Evolutionary conservation across 64 coral and sea anemone genomes (phyloP).

Genomic region (Montipora foliosa): DNA sequence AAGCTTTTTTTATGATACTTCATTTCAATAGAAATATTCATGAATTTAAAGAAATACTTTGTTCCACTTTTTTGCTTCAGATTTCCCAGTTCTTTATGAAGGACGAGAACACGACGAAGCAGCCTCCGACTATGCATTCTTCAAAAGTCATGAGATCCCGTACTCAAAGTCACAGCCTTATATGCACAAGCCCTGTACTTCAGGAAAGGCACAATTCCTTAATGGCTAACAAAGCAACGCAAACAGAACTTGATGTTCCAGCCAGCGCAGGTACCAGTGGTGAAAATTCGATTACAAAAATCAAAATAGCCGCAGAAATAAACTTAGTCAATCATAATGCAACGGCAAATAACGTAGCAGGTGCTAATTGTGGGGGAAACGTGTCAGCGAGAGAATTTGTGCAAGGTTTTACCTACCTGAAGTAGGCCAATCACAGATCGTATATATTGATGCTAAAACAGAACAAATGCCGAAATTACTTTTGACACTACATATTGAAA

Average conservation of each 20-base stretch:
- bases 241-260: slow-evolving; percentile 30
- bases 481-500: too few species aligned
- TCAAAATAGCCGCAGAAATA: not conserved
- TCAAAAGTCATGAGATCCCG: not conserved
- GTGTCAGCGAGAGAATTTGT: too few species aligned
- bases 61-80: not conserved
- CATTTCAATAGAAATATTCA: too few species aligned
- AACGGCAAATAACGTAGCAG: too few species aligned
- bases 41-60: not conserved
- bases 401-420: too few species aligned
- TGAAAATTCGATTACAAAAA: not conserved
- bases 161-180: slow-evolving; percentile 6
- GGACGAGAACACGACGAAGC: not conserved
- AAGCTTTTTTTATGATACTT: too few species aligned
- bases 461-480: too few species aligned
- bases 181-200: not conserved
- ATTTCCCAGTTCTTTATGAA: slow-evolving; percentile 40
- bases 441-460: too few species aligned
- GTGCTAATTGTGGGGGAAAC: too few species aligned
- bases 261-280: slow-evolving; percentile 13
- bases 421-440: too few species aligned
- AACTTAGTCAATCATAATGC: too few species aligned
- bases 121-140: slow-evolving; percentile 14
- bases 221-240: slow-evolving; percentile 8
- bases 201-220: not conserved